Conservation (phyloP, 2,888 invertebrate genomes). For the Neoaliturus tenellus region DNA sequence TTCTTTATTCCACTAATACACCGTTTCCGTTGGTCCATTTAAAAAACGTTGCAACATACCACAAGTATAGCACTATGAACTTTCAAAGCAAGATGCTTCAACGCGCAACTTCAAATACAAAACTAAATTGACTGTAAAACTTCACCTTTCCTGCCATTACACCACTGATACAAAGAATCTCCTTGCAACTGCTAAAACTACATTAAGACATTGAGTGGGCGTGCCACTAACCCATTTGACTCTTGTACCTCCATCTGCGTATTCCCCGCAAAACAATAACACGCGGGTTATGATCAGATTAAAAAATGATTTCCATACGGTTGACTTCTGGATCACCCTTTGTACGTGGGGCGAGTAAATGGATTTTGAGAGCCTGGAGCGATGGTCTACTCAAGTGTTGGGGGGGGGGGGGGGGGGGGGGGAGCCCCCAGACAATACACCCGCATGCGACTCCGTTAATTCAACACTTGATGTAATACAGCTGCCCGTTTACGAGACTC, state of each 20-base stretch:
- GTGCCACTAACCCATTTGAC: not conserved
- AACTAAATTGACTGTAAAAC: not conserved
- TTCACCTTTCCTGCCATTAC: not conserved
- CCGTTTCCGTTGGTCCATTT: no score
- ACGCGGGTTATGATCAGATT: constrained; percentile 35
- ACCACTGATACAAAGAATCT: not conserved
- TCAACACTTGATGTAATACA: not conserved
- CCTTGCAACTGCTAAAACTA: constrained; percentile 3
- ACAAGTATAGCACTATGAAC: no score
- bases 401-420: not conserved
- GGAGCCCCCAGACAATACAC: not conserved
- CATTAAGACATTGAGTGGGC: constrained; percentile 13
- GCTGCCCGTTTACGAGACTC: not conserved
- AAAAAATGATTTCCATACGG: constrained; percentile 45
- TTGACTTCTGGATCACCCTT: constrained; percentile 30
- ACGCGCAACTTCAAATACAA: not conserved
- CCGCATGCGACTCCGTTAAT: constrained; percentile 34
- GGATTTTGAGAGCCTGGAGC: not conserved
- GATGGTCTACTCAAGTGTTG: not conserved
- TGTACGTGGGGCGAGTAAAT: constrained; percentile 10
- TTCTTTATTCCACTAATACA: no score
- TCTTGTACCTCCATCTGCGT: not conserved
- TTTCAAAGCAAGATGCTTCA: not conserved
- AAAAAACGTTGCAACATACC: no score
- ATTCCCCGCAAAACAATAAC: constrained; percentile 27